Percentiles rank a stretch among this genome's conserved stretches.
Evolutionary conservation across 2,888 invertebrate species (phyloP).

Genomic region (Agriotes lineatus): DNA sequence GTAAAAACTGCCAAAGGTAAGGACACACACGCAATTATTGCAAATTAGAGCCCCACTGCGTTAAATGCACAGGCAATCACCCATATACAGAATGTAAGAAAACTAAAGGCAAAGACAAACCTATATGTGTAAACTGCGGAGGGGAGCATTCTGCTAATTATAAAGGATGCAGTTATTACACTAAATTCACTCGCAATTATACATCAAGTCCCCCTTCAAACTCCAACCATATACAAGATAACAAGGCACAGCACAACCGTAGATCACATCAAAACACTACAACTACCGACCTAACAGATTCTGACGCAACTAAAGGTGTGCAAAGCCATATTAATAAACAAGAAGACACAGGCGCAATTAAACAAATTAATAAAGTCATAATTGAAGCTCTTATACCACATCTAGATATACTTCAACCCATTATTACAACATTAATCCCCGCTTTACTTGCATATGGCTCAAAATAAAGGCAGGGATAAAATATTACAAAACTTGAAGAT

Average conservation of each 20-base stretch:
- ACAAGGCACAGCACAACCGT: background rate
- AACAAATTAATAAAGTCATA: background rate
- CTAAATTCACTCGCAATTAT: background rate
- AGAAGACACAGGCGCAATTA: background rate
- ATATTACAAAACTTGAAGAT: background rate
- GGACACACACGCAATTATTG: conserved; percentile 1
- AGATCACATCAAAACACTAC: background rate
- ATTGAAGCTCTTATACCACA: too few relatives aligned
- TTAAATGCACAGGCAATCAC: background rate
- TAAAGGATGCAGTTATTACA: background rate
- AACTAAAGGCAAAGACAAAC: background rate
- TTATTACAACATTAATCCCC: background rate
- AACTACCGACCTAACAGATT: background rate
- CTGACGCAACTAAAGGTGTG: background rate
- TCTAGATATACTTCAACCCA: background rate
- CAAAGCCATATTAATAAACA: background rate
- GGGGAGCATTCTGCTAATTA: background rate
- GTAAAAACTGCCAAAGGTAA: background rate
- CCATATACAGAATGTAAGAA: background rate
- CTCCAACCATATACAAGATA: background rate
- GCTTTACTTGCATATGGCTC: too few relatives aligned
- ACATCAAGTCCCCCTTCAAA: background rate
- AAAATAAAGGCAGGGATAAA: too few relatives aligned
- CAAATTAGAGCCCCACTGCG: background rate
- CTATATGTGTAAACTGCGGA: background rate